Evolutionary conservation across 2,888 invertebrate species (phyloP).

Genomic region (Ochropleura plecta): DNA sequence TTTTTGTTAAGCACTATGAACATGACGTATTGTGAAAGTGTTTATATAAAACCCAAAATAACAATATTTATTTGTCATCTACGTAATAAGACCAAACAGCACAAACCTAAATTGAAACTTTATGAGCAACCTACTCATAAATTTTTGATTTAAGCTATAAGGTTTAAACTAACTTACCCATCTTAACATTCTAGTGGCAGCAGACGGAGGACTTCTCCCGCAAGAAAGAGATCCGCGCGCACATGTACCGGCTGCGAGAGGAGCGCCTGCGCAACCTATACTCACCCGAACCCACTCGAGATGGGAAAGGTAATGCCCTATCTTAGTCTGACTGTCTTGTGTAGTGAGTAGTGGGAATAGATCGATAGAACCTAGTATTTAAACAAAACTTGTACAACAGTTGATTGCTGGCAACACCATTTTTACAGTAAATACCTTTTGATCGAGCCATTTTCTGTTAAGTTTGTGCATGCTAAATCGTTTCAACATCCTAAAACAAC

Average conservation of each 20-base stretch:
- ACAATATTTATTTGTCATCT: too few species aligned
- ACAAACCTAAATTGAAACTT: neutral
- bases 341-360: conserved; percentile 25
- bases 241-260: conserved; percentile 96
- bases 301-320: conserved; percentile 81
- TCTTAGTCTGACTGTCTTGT: neutral
- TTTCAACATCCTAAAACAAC: neutral
- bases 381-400: neutral
- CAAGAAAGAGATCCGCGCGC: conserved; percentile 96
- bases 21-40: neutral
- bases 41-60: neutral
- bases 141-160: neutral
- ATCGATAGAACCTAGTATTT: neutral
- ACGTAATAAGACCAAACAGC: neutral
- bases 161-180: conserved; percentile 40
- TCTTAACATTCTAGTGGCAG: conserved; percentile 92
- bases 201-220: conserved; percentile 96
- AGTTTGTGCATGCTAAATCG: neutral
- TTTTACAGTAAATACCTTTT: neutral
- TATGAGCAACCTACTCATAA: neutral
- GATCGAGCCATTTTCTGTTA: neutral
- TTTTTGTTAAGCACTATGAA: neutral
- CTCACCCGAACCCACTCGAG: conserved; percentile 85
- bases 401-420: neutral
- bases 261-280: conserved; percentile 94